Base-by-base conservation (phyloP, 2,888 invertebrate genomes). In the Cataglyphis cursor region DNA sequence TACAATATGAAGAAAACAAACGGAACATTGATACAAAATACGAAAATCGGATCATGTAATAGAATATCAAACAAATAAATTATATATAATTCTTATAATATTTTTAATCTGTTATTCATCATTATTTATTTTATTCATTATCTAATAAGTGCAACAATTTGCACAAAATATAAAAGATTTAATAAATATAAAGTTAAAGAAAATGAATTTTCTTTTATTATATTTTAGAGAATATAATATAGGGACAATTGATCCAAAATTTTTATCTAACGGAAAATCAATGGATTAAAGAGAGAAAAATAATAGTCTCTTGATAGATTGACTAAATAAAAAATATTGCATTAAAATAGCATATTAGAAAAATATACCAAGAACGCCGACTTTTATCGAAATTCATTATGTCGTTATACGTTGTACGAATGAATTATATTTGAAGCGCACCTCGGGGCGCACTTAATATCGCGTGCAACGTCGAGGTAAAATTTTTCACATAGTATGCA, bases 281-380 rank as follows among this genome's bases (percentile, higher is more conserved):
- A 65, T 68, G 59, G 35, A 73, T 72, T 85, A 68, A 61, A 57
- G 59, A 62, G 35, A 44, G 64, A 66, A 59, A 51, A 65, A 83
- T 81, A 85, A 86, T 78, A 62, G 70, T 80, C 74, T 80, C 54
- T 66, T 68, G 80, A 82, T 83, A 90, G 51, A 51, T n/a, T 51
- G 18, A 3, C 38, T 38, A 76, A 54, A 28, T n/a, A 12, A 51
- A 66, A 66, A 66, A 28, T 65, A 65, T 65, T 76, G 12, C 24
- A 54, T 66, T 66, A 66, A 65, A 76, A 54, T 38, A n/a, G 18
- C 48, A n/a, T n/a, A n/a, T 38, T 38, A 66, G 38, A 38, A 15
- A n/a, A 54, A 66, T 12, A 35, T 24, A 41, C 2, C 41, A 2
- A 15, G 18, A 21, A 15, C 61, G 24, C 2, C 35, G 51, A 65